Evolutionary conservation across 2,113 vertebrate genomes (phyloP).

Genomic region (Mobula birostris): DNA sequence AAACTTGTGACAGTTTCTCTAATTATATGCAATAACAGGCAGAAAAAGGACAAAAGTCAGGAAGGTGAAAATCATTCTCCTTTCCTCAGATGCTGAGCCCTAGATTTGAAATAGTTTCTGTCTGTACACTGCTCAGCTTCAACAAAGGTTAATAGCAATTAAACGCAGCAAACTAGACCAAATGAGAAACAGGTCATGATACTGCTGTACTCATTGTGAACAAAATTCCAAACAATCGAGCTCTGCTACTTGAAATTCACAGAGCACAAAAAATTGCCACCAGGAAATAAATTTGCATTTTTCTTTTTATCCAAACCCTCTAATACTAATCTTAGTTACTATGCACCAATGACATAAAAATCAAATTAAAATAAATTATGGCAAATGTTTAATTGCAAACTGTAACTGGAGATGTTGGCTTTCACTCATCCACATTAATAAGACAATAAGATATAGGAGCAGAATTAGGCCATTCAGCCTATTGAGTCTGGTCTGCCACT

Average conservation of each 20-base stretch:
- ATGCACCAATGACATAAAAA: not conserved
- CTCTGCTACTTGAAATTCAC: not conserved
- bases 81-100: slow-evolving; percentile 65
- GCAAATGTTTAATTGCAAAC: not conserved
- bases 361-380: not conserved
- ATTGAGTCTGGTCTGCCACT: too few relatives aligned
- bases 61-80: slow-evolving; percentile 62
- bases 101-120: slow-evolving; percentile 69
- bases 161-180: slow-evolving; percentile 74
- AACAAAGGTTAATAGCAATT: slow-evolving; percentile 82
- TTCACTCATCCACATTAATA: not conserved
- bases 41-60: slow-evolving; percentile 60
- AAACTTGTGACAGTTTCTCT: slow-evolving; percentile 66
- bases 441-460: too few relatives aligned
- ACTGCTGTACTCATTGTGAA: slow-evolving; percentile 52
- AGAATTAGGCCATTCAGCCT: too few relatives aligned
- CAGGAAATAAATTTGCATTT: not conserved
- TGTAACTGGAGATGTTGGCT: not conserved
- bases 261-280: not conserved
- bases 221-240: not conserved
- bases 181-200: slow-evolving; percentile 74
- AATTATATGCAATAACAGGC: slow-evolving; percentile 70
- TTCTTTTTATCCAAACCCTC: too few relatives aligned
- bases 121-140: slow-evolving; percentile 72
- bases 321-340: not conserved